A percentile compares a stretch with the other conserved stretches of the same genome.
phyloP scores from a whole-genome alignment of 2,113 vertebrate species.

The Stictonetta naevosa region DNA sequence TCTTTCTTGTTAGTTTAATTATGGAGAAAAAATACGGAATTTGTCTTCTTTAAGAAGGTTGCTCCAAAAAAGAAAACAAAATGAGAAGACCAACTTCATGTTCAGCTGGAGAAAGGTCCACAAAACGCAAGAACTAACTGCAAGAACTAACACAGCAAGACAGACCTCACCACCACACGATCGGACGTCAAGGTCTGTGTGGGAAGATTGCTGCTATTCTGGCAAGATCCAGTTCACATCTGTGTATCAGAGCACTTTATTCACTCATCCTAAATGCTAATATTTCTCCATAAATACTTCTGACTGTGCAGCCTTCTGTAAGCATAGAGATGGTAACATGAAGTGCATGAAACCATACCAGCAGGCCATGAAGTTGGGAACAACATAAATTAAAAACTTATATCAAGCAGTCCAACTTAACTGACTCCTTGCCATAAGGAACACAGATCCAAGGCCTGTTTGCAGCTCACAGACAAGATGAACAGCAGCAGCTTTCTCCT shows the following conservation, averaged over 20 bases:
- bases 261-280: background rate
- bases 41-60: background rate
- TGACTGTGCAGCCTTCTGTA: background rate
- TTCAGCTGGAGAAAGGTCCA: background rate
- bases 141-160: background rate
- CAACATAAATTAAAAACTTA: background rate
- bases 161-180: fast-evolving
- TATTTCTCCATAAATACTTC: background rate
- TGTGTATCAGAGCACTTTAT: background rate
- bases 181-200: fast-evolving
- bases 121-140: background rate
- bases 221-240: background rate
- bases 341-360: background rate
- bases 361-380: background rate
- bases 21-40: background rate
- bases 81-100: background rate
- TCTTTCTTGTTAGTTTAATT: background rate
- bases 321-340: background rate
- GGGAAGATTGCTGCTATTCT: background rate
- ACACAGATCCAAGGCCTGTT: background rate
- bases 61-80: background rate
- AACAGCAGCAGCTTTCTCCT: background rate
- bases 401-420: background rate
- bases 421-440: background rate
- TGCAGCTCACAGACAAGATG: background rate